Evolutionary conservation across 2,888 invertebrate species (phyloP).

Genomic region (Drosophila formosana): DNA sequence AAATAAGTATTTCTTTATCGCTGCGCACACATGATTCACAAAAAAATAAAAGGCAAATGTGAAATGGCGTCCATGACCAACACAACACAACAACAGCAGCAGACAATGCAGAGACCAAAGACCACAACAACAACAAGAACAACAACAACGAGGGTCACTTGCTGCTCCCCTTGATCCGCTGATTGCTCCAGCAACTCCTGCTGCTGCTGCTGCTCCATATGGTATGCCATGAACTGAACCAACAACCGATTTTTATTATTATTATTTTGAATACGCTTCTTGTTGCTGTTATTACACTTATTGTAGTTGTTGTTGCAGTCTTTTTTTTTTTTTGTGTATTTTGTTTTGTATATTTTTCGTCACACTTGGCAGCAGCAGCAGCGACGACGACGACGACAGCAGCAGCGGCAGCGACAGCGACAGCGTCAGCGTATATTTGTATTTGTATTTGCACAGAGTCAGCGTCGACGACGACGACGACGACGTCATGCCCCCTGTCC

Average conservation of each 20-base stretch:
- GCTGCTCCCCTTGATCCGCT: conserved; percentile 6
- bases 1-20: conserved; percentile 66
- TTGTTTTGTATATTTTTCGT: conserved; percentile 81
- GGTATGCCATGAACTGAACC: conserved; percentile 64
- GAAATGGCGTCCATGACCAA: conserved; percentile 79
- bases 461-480: conserved; percentile 48
- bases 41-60: conserved; percentile 56
- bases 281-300: conserved; percentile 64
- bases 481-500: conserved; percentile 60
- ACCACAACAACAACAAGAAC: conserved; percentile 39
- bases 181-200: conserved; percentile 16
- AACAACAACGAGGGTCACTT: conserved; percentile 54
- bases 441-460: conserved; percentile 71
- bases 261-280: conserved; percentile 80
- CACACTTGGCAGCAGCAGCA: conserved; percentile 75
- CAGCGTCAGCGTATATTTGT: conserved; percentile 55
- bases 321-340: conserved; percentile 65
- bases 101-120: conserved; percentile 50
- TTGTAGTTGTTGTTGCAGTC: conserved; percentile 62
- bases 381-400: conserved; percentile 19
- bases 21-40: conserved; percentile 72
- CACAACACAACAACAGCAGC: conserved; percentile 55
- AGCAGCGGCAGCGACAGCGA: conserved; percentile 28
- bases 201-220: conserved; percentile 50
- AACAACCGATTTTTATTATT: conserved; percentile 78